Percentiles rank a stretch among this genome's conserved stretches.
phyloP scores from a whole-genome alignment of 2,797 vertebrate species.

The Sebastes hopkinsi region DNA sequence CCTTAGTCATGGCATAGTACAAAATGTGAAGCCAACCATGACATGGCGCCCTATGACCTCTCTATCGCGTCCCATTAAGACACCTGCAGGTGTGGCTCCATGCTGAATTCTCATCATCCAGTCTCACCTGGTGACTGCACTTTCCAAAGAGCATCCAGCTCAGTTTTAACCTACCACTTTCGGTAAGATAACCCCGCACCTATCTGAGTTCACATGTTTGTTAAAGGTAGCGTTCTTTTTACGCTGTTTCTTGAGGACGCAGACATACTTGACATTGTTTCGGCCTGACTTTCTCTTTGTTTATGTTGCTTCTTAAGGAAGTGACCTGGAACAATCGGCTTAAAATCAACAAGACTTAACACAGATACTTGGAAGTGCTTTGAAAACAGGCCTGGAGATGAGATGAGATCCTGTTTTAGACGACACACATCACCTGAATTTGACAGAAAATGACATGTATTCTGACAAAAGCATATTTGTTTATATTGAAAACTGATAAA shows the following conservation, averaged over 20 bases:
- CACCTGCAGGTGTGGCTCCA: conserved; percentile 14
- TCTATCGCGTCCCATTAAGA: not conserved
- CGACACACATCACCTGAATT: not conserved
- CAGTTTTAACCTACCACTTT: not conserved
- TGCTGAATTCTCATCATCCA: not conserved
- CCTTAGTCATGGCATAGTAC: conserved; percentile 20
- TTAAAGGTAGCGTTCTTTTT: not conserved
- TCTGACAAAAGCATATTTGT: not conserved
- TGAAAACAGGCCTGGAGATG: conserved; percentile 25
- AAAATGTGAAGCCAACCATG: conserved; percentile 46
- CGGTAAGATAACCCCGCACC: not conserved
- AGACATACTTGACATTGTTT: conserved; percentile 80
- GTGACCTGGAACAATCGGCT: conserved; percentile 82
- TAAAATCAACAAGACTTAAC: conserved; percentile 63
- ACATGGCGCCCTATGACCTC: conserved; percentile 19
- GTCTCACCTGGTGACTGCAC: not conserved
- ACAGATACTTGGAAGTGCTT: conserved; percentile 52
- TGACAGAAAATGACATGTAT: not conserved
- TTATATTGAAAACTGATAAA: not conserved
- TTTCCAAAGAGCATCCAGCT: not conserved
- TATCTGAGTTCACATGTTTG: not conserved
- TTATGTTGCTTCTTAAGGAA: conserved; percentile 78
- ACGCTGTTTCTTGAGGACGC: conserved; percentile 68
- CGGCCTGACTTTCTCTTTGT: conserved; percentile 79
- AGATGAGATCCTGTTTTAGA: not conserved